Conservation (phyloP, 2,888 invertebrate genomes). For the Cordylochernes scorpioides region DNA sequence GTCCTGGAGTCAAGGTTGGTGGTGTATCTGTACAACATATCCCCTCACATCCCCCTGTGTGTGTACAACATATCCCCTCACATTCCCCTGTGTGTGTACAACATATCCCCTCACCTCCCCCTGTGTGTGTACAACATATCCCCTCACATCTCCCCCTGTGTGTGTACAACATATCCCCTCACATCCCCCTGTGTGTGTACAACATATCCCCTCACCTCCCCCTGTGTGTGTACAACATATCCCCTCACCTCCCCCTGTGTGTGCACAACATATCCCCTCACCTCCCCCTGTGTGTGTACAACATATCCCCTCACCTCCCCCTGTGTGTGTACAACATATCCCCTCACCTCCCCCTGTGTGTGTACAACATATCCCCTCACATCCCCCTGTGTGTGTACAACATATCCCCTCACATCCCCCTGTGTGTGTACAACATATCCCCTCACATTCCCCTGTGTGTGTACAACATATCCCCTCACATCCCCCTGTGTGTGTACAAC, state of each 20-base stretch:
- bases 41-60: constrained; percentile 11
- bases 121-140: constrained; percentile 28
- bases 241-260: constrained; percentile 11
- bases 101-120: constrained; percentile 20
- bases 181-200: constrained; percentile 19
- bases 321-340: constrained; percentile 28
- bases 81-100: constrained; percentile 24
- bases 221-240: constrained; percentile 28
- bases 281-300: constrained; percentile 24
- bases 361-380: constrained; percentile 27
- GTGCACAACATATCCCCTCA: constrained; percentile 27
- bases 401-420: constrained; percentile 9
- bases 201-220: constrained; percentile 25
- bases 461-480: constrained; percentile 27
- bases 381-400: constrained; percentile 28
- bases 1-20: constrained; percentile 60
- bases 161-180: constrained; percentile 24
- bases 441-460: constrained; percentile 12
- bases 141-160: constrained; percentile 12
- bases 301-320: constrained; percentile 20
- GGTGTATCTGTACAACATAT: constrained; percentile 3
- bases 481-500: constrained; percentile 28
- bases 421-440: constrained; percentile 28
- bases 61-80: constrained; percentile 27
- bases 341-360: constrained; percentile 12